Conservation (phyloP, 1,140 invertebrate genomes). For the Portunus trituberculatus region DNA sequence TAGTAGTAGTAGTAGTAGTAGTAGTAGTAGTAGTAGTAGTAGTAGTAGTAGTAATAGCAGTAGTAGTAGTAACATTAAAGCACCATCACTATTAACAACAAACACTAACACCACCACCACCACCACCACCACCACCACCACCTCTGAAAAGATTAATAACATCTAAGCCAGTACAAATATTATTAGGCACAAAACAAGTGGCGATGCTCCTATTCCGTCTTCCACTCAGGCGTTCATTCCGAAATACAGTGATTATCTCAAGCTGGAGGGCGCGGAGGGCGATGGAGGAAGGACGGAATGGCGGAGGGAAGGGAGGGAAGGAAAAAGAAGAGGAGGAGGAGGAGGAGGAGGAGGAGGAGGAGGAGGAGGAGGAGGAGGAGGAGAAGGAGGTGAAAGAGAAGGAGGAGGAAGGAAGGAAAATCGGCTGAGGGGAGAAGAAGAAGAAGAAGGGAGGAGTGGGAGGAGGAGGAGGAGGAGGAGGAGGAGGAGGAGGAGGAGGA, state of each 20-base stretch:
- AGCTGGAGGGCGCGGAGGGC: not conserved
- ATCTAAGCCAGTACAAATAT: not conserved
- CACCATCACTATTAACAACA: too few species aligned
- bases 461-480: not conserved
- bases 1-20: not conserved
- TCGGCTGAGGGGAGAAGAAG: not conserved
- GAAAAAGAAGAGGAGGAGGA: not conserved
- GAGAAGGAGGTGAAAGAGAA: not conserved
- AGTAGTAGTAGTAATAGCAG: not conserved
- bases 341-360: not conserved
- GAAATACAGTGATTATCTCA: slow-evolving; percentile 13
- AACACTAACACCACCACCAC: too few species aligned
- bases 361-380: not conserved
- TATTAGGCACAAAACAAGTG: not conserved
- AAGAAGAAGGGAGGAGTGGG: not conserved
- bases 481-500: not conserved
- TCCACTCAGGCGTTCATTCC: not conserved
- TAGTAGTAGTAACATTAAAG: too few species aligned
- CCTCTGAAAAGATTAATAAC: too few species aligned
- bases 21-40: not conserved
- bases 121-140: too few species aligned
- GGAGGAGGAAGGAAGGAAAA: not conserved
- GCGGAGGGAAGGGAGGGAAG: not conserved
- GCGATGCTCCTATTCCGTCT: not conserved
- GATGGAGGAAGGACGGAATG: not conserved